Evolutionary conservation across 2,113 vertebrate genomes (phyloP), one percentile per base, ranked within the genome.

Genomic region (Vidua chalybeata): DNA sequence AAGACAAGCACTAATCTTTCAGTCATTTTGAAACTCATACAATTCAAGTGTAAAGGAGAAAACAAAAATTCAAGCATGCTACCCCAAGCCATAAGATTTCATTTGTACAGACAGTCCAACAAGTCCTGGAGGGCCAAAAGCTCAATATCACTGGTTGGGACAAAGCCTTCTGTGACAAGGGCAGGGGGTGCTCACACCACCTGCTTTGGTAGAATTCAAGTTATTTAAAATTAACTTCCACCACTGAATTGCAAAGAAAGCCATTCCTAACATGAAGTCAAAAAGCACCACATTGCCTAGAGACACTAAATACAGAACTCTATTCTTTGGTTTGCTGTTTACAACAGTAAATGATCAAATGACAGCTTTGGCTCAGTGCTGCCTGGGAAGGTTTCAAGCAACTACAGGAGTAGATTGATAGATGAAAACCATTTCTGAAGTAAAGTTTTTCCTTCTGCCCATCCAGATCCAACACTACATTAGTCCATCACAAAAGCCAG

Each of bases 141-240:
- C 17, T 41, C 13, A 0, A 0, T 4, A 23, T 12, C 49, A 15
- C n/a, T 49, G 59, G 2, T 13, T 56, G 23, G 24, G 31, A 67
- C 14, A 78, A 92, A 90, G 75, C 24, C 18, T 39, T 23, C 45
- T 76, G 31, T 61, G 71, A 75, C 23, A 62, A 74, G 3, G 2
- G 35, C 35, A 8, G 35, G 3, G 33, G 3, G 9, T 30, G 14
- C 6, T n/a, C 35, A 66, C 15, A 80, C 17, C 20, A 37, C 30
- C 52, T 67, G 33, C 73, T 74, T 67, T 24, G 12, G 26, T 19
- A 43, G 35, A 84, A 68, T 28, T 87, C 24, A 59, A 75, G 11
- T 37, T 52, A 88, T 18, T 62, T 66, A 19, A 95, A 86, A 54
- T 28, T 1, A 69, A 33, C 28, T 89, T 59, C 26, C 35, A 85